Conservation (phyloP, 1,140 invertebrate species). For the Drosophila aff. region DNA sequence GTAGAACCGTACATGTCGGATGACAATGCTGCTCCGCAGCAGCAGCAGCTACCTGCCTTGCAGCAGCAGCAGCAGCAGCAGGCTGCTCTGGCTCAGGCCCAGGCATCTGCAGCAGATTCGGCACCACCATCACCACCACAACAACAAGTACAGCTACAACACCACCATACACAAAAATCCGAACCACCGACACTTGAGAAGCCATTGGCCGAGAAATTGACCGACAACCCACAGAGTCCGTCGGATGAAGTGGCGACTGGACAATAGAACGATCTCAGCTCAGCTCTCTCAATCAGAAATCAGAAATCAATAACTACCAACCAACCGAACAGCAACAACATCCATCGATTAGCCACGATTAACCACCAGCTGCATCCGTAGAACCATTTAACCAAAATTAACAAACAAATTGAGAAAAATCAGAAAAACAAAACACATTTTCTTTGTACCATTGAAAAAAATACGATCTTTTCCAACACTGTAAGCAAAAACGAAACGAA, state of each 20-base stretch:
- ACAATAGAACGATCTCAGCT: constrained; percentile 61
- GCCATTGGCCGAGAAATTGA: constrained; percentile 81
- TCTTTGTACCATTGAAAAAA: constrained; percentile 53
- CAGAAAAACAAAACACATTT: constrained; percentile 65
- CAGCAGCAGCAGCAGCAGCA: constrained; percentile 63
- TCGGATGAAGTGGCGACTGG: constrained; percentile 73
- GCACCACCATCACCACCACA: constrained; percentile 59
- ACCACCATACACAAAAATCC: constrained; percentile 71
- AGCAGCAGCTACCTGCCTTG: constrained; percentile 55
- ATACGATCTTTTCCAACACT: constrained; percentile 63
- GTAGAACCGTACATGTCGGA: constrained; percentile 79
- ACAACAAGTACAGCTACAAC: constrained; percentile 52
- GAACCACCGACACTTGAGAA: constrained; percentile 80
- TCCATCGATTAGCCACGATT: constrained; percentile 52
- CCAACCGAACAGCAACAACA: constrained; percentile 48
- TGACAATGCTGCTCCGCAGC: constrained; percentile 64
- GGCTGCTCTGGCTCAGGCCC: constrained; percentile 37
- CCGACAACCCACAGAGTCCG: constrained; percentile 72
- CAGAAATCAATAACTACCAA: constrained; percentile 32
- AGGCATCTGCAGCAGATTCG: constrained; percentile 58
- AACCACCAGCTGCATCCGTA: constrained; percentile 49
- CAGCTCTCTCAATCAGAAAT: constrained; percentile 29
- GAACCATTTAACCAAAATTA: constrained; percentile 51
- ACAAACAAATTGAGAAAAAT: constrained; percentile 36
- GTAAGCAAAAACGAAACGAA: constrained; percentile 60